A percentile compares a stretch with the other conserved stretches of the same genome.
These are phyloP conservation scores for Neotoxoptera formosana DNA, from an alignment of 1,140 invertebrate species.

Conservation along the genomic window DNA sequence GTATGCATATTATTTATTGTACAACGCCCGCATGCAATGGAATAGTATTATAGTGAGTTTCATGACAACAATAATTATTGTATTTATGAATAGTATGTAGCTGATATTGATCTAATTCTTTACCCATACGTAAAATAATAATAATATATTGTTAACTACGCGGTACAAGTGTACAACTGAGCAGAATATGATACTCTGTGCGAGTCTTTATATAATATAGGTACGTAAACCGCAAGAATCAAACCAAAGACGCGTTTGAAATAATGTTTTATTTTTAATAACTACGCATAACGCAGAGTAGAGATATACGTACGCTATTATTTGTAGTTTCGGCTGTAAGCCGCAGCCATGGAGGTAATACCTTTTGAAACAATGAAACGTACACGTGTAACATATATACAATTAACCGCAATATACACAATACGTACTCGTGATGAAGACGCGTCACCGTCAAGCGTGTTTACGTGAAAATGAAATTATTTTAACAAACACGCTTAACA, in stretches of 20 bases:
- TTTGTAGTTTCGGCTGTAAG: neutral
- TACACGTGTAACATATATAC: neutral
- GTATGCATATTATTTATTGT: neutral
- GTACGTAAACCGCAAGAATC: neutral
- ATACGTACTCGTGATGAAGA: neutral
- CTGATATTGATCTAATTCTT: neutral
- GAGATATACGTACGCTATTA: neutral
- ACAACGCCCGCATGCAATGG: neutral
- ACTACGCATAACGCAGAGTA: neutral
- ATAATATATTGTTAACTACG: too few species aligned
- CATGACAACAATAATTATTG: neutral
- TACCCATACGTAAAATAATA: too few species aligned
- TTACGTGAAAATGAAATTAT: neutral
- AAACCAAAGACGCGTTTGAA: neutral
- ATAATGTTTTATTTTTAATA: neutral
- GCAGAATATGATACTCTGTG: neutral
- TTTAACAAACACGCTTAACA: neutral
- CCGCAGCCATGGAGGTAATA: neutral
- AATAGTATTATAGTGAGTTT: neutral
- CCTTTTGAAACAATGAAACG: neutral
- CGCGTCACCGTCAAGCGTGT: neutral
- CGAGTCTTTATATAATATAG: neutral
- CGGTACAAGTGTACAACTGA: neutral
- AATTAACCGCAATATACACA: neutral
- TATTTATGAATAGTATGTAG: neutral